These are phyloP conservation scores for human (Homo sapiens) DNA, from an alignment of 2,113 vertebrate genomes.

Conservation along the genomic window DNA sequence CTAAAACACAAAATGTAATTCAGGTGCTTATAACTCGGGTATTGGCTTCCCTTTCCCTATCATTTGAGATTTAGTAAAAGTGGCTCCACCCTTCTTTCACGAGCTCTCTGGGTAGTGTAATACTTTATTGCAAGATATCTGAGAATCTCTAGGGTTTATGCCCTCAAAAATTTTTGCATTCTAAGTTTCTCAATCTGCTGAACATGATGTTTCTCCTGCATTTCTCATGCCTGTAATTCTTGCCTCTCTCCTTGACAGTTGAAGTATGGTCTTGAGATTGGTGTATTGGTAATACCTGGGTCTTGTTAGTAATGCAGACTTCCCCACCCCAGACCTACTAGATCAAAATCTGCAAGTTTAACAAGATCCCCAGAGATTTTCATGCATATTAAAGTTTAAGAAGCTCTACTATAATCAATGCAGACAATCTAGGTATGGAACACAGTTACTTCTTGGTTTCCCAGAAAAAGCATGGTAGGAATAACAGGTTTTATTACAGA, in stretches of 20 bases:
- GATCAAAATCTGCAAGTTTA: constrained; percentile 18
- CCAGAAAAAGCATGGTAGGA: background rate
- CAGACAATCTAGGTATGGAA: background rate
- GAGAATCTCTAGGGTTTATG: background rate
- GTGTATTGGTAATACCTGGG: background rate
- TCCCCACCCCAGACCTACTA: background rate
- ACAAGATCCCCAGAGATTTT: background rate
- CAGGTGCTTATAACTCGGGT: background rate
- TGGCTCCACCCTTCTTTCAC: background rate
- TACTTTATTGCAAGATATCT: background rate
- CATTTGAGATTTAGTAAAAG: background rate
- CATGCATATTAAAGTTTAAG: background rate
- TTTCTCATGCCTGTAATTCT: background rate
- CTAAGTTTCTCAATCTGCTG: background rate
- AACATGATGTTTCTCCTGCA: background rate
- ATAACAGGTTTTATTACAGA: background rate
- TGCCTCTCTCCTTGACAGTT: background rate
- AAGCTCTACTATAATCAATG: background rate
- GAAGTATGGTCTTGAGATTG: background rate
- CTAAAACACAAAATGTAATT: constrained; percentile 9
- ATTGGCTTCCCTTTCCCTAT: background rate
- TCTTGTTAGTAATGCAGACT: background rate
- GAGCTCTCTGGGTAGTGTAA: background rate
- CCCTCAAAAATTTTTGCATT: background rate
- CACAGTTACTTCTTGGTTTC: background rate